Base-by-base conservation (phyloP, 2,113 vertebrate genomes). In the Micronycteris hirsuta region DNA sequence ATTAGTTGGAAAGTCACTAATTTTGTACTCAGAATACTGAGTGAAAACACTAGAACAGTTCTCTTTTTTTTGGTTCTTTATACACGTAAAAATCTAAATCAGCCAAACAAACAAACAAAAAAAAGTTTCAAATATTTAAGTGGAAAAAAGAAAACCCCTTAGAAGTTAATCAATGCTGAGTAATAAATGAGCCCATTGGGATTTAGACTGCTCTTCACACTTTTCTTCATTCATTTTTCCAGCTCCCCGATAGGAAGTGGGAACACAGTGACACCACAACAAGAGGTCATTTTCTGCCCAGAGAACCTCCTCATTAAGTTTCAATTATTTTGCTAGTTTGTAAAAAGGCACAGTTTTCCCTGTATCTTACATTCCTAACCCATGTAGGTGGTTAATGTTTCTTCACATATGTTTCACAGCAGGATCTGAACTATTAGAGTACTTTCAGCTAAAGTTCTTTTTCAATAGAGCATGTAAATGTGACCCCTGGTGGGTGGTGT, bases 321-420 rank as follows among this genome's bases (percentile, higher is more conserved):
- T 98, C 98, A 98, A 97, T 98, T 98, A 98, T 98, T 97, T 98
- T 97, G 38, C 93, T 70, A 87, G 95, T 98, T 98, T 98, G 58
- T 97, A 94, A 94, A 97, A 96, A 84, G 95, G 93, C 71, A 71
- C 78, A 67, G 83, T 93, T 93, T 98, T 97, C 94, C 94, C 93
- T 94, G 86, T 97, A 98, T 95, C 95, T 98, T 98, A 97, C 76
- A 95, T 97, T 98, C 92, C 86, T 97, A 97, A 97, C 96, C 97
- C 94, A 97, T 96, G 97, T 97, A 97, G 98, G 98, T 98, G 98
- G 98, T 92, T 98, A 98, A 98, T 98, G 97, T 97, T 91, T 98
- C 96, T 97, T 97, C 98, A 98, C 98, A 98, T 98, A 98, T 97
- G 98, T 97, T 98, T 98, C 98, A 96, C 98, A 98, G 98, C 98